Evolutionary conservation across 1,140 invertebrate species (phyloP).

Genomic region (Hyles euphorbiae): DNA sequence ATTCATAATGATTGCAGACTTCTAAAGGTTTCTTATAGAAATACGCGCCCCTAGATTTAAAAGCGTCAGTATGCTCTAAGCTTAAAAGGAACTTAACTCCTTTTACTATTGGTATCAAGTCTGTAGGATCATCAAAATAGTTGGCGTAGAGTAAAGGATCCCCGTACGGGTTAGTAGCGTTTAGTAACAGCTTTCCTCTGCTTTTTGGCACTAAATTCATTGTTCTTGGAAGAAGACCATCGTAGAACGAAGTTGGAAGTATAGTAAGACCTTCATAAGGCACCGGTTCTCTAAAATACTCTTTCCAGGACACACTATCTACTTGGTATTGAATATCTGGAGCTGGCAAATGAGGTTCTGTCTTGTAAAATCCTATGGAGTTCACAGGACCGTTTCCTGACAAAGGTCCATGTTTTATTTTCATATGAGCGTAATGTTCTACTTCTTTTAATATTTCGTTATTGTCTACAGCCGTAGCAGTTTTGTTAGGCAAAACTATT

Average conservation of each 20-base stretch:
- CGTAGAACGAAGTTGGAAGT: conserved; percentile 26
- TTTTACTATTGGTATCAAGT: conserved; percentile 75
- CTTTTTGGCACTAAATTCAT: conserved; percentile 69
- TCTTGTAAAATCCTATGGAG: conserved; percentile 27
- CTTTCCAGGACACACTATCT: conserved; percentile 11
- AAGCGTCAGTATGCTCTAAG: conserved; percentile 68
- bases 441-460: conserved; percentile 22
- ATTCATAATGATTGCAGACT: conserved; percentile 77
- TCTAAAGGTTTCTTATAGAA: conserved; percentile 76
- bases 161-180: conserved; percentile 80
- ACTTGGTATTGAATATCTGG: conserved; percentile 78
- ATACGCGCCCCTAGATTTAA: conserved; percentile 75
- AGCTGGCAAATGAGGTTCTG: conserved; percentile 30
- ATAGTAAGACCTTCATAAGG: conserved; percentile 19
- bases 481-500: conserved; percentile 75
- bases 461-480: conserved; percentile 76
- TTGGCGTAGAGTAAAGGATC: conserved; percentile 88
- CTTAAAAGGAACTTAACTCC: conserved; percentile 28
- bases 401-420: conserved; percentile 23
- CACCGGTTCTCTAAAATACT: conserved; percentile 25
- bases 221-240: conserved; percentile 21
- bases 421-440: conserved; percentile 17
- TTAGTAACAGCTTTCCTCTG: conserved; percentile 80
- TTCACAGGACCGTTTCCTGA: conserved; percentile 18
- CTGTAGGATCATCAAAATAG: conserved; percentile 80